A percentile compares a stretch with the other conserved stretches of the same genome.
phyloP scores from a whole-genome alignment of 2,113 vertebrate genomes.

The Nycticorax nycticorax region DNA sequence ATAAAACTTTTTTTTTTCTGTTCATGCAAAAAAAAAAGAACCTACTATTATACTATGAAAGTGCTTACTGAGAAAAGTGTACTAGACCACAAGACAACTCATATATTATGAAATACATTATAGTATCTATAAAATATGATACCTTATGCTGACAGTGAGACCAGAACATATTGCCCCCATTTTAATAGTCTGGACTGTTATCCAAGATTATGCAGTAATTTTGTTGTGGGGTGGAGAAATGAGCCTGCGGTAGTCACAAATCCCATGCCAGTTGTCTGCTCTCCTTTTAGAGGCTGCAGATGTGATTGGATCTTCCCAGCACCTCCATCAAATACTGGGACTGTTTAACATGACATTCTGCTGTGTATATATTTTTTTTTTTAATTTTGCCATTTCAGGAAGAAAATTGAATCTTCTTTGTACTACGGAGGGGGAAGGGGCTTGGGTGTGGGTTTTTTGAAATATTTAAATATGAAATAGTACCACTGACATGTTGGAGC shows the following conservation, averaged over 20 bases:
- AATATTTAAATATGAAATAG: not conserved
- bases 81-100: not conserved
- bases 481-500: not conserved
- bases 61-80: not conserved
- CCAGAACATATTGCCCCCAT: not conserved
- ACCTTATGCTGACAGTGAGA: not conserved
- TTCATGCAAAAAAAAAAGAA: not conserved
- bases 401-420: not conserved
- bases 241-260: not conserved
- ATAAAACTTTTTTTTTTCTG: not conserved
- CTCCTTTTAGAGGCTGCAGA: not conserved
- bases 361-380: not conserved
- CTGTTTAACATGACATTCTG: not conserved
- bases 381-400: not conserved
- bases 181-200: not conserved
- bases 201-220: not conserved
- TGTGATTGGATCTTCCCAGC: not conserved
- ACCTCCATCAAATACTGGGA: not conserved
- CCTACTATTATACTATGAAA: not conserved
- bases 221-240: not conserved
- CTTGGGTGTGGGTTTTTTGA: accelerated
- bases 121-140: not conserved
- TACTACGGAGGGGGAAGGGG: not conserved
- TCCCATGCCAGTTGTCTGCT: not conserved
- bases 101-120: not conserved